Percentiles rank a stretch among this genome's conserved stretches.
These are phyloP conservation scores for Monarcha castaneiventris DNA, from an alignment of 2,113 vertebrate species.

Conservation along the genomic window DNA sequence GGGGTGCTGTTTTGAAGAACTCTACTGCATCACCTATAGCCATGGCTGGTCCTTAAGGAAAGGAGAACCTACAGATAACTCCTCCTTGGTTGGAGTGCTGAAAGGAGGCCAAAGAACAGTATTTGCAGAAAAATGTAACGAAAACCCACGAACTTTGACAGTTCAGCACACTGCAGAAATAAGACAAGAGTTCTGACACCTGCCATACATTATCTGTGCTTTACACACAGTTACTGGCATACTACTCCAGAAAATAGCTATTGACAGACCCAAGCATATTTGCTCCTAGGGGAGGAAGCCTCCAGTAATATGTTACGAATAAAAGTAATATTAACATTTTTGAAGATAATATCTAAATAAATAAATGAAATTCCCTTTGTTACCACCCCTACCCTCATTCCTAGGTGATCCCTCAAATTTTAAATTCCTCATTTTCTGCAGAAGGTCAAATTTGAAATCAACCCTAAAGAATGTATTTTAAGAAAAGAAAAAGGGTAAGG, in stretches of 20 bases:
- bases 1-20: not conserved
- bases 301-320: not conserved
- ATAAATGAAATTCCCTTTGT: not conserved
- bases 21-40: not conserved
- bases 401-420: not conserved
- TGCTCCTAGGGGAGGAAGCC: not conserved
- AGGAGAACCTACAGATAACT: not conserved
- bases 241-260: not conserved
- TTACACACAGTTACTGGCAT: not conserved
- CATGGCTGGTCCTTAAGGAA: accelerated
- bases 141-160: not conserved
- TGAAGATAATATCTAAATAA: not conserved
- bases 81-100: not conserved
- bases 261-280: not conserved
- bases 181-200: not conserved
- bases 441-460: not conserved
- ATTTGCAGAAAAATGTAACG: not conserved
- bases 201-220: not conserved
- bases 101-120: not conserved
- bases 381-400: not conserved
- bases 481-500: not conserved
- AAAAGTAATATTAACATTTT: not conserved
- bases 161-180: not conserved
- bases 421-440: not conserved
- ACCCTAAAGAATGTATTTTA: not conserved